Percentiles rank a stretch among this genome's conserved stretches.
Evolutionary conservation across 92 coral and sea anemone genomes (phyloP).

Genomic region (Epizoanthus rinbou): DNA sequence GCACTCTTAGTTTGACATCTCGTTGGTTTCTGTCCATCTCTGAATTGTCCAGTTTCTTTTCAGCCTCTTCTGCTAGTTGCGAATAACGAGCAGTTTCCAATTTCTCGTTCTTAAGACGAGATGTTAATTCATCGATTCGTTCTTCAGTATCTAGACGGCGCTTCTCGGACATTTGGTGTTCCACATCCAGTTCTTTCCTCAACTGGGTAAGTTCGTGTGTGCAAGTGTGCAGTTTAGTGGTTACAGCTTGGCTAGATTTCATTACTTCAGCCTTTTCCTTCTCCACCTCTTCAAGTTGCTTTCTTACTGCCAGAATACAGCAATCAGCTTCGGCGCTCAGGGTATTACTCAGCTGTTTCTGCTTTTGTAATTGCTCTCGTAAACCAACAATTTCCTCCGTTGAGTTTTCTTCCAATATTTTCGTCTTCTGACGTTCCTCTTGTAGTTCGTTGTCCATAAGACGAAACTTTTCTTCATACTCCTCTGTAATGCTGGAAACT

Average conservation of each 20-base stretch:
- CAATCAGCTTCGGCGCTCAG: slow-evolving; percentile 89
- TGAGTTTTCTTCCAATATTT: slow-evolving; percentile 61
- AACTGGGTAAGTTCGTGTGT: slow-evolving; percentile 62
- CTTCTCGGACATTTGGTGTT: slow-evolving; percentile 51
- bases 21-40: slow-evolving; percentile 62
- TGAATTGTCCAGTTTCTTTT: slow-evolving; percentile 43
- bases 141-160: slow-evolving; percentile 49
- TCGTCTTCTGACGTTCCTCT: slow-evolving; percentile 48
- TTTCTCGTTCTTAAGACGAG: slow-evolving; percentile 55
- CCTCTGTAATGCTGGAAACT: slow-evolving; percentile 22
- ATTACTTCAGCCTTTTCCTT: slow-evolving; percentile 54
- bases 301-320: slow-evolving; percentile 58
- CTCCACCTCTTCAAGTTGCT: slow-evolving; percentile 65
- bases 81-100: slow-evolving; percentile 60
- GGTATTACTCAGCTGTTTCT: slow-evolving; percentile 66
- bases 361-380: slow-evolving; percentile 67
- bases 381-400: slow-evolving; percentile 69
- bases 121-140: slow-evolving; percentile 58
- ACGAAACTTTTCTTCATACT: slow-evolving; percentile 68
- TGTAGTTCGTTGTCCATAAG: slow-evolving; percentile 66
- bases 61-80: slow-evolving; percentile 52
- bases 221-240: slow-evolving; percentile 55
- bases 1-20: slow-evolving; percentile 43
- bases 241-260: slow-evolving; percentile 53
- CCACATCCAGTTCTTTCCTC: slow-evolving; percentile 58